Percentiles rank a stretch among this genome's conserved stretches.
Conservation (phyloP, 2,888 invertebrate species). For the Dolichopus griseipennis region DNA sequence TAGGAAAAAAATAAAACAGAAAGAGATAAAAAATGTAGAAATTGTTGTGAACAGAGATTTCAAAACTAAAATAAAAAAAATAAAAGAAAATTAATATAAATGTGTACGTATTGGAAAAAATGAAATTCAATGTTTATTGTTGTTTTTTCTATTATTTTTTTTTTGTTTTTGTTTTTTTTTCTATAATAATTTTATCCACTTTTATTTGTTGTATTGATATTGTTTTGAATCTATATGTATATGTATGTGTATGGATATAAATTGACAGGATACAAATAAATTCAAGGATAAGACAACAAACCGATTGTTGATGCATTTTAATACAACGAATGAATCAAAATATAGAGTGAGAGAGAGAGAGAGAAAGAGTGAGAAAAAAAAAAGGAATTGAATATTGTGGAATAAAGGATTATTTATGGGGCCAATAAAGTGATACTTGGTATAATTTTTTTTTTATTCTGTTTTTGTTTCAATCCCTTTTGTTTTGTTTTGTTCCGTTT, state of each 20-base stretch:
- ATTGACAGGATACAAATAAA: neutral
- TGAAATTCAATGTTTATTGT: no score
- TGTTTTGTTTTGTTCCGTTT: no score
- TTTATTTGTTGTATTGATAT: no score
- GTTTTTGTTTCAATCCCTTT: no score
- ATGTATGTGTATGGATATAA: no score
- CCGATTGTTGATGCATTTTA: conserved; percentile 4
- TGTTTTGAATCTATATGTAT: no score
- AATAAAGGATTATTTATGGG: neutral
- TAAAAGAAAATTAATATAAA: neutral
- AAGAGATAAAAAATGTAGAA: neutral
- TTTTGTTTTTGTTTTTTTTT: no score
- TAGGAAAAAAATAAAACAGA: neutral
- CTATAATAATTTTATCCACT: neutral
- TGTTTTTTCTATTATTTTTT: no score
- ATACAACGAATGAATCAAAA: neutral
- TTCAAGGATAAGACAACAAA: conserved; percentile 6
- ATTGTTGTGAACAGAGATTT: neutral
- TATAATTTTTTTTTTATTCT: no score
- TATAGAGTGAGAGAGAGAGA: no score
- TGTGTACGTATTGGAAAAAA: no score
- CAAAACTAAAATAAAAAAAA: neutral
- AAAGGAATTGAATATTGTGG: neutral
- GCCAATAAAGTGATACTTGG: neutral
- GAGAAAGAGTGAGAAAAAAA: neutral